Evolutionary conservation across 2,888 invertebrate species (phyloP).

Genomic region (Cheilosia urbana): DNA sequence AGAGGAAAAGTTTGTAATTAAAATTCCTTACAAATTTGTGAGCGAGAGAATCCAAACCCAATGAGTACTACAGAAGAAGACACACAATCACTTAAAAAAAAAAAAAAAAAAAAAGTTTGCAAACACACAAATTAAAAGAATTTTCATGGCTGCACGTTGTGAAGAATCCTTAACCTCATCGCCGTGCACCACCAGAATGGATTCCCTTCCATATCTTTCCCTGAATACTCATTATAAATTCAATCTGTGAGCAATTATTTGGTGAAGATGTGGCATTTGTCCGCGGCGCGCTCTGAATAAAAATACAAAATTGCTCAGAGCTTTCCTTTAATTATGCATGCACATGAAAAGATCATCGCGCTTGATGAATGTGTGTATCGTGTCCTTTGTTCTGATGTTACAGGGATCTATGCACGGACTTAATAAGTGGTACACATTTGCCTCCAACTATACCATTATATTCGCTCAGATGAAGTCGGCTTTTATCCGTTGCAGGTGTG

Average conservation of each 20-base stretch:
- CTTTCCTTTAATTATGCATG: conserved; percentile 83
- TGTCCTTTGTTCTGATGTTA: conserved; percentile 61
- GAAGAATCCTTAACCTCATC: conserved; percentile 70
- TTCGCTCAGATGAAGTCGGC: conserved; percentile 17
- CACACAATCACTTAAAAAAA: conserved; percentile 50
- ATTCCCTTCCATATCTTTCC: conserved; percentile 17
- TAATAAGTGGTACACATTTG: conserved; percentile 9
- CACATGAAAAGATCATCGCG: conserved; percentile 83
- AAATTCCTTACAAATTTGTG: conserved; percentile 66
- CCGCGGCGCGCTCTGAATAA: conserved; percentile 43
- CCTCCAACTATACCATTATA: conserved; percentile 13
- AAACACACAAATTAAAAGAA: conserved; percentile 56
- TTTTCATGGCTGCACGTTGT: conserved; percentile 57
- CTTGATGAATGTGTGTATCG: conserved; percentile 56
- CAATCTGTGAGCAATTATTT: conserved; percentile 74
- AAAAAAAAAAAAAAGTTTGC: conserved; percentile 54
- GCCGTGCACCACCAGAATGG: conserved; percentile 14
- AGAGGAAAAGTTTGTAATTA: conserved; percentile 72
- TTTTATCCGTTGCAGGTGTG: conserved; percentile 45
- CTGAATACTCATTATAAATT: conserved; percentile 67
- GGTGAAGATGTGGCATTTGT: conserved; percentile 65
- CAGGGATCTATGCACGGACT: conserved; percentile 29
- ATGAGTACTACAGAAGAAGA: conserved; percentile 40
- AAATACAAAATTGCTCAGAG: conserved; percentile 48
- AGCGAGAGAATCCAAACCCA: conserved; percentile 35